Base-by-base conservation (phyloP, 2,888 invertebrate genomes). In the Camptogramma bilineatum region DNA sequence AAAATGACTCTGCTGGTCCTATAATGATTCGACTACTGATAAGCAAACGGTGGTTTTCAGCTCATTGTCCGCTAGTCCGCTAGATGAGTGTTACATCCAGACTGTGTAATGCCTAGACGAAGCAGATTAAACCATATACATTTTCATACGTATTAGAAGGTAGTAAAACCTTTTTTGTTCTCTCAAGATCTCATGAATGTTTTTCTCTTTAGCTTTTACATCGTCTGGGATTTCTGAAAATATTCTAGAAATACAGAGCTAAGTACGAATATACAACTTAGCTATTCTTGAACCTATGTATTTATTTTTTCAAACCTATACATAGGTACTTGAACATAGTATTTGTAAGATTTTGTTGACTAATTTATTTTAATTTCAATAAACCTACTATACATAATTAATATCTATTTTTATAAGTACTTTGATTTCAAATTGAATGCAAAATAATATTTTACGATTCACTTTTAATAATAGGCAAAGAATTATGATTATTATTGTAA, bases 71-170 rank as follows among this genome's bases (percentile, higher is more conserved):
- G 17, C 56, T 52, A n/a, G 48, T 63, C 57, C 53, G 57, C 48
- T 63, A 7, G 9, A 21, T 50, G 19, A 52, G 0, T 18, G 44
- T 34, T 31, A 2, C 19, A 28, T 28, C 28, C 28, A 52, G 57
- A 57, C 47, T 63, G 21, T 53, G 44, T 53, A 57, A 63, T 63
- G 53, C 31, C 42, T 58, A 58, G 57, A 53, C 39, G 48, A 53
- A 60, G 24, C 52, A 60, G 39, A 60, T 60, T 53, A 60, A 53
- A 18, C 39, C 47, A 39, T 53, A 60, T 53, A 53, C 39, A 48
- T 53, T 60, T 31, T 50, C 56, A 47, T 52, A 57, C 24, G 44
- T 56, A 46, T 51, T 62, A 57, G 28, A 50, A 52, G 13, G 52
- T 18, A 42, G 5, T 62, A 24, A 62, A 62, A 56, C 52, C 51